Conservation (phyloP, 2,113 vertebrate genomes). For the Cephalopterus ornatus region DNA sequence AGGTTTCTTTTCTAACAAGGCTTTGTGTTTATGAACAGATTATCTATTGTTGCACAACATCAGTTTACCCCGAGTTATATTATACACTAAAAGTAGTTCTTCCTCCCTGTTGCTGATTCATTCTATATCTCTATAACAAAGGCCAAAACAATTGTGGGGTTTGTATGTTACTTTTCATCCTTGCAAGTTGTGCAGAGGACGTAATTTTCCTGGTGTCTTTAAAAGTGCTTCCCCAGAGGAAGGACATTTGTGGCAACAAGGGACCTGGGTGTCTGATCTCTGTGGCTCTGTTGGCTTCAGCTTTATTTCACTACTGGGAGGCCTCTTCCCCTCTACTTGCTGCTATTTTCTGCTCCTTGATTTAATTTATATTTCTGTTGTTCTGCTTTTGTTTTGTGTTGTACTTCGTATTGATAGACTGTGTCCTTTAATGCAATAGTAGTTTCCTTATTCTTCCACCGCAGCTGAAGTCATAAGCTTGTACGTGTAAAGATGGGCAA, state of each 20-base stretch:
- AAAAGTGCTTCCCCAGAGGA: neutral
- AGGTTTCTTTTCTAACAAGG: neutral
- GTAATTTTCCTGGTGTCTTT: neutral
- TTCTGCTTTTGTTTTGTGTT: neutral
- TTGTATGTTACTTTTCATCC: neutral
- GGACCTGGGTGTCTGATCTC: neutral
- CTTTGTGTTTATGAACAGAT: neutral
- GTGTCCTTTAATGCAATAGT: neutral
- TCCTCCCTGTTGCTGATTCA: neutral
- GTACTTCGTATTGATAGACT: neutral
- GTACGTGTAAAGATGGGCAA: neutral
- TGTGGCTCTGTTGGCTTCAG: neutral
- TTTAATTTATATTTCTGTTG: neutral
- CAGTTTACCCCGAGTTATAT: neutral
- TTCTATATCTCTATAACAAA: neutral
- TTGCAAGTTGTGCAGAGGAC: neutral
- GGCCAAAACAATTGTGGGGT: rapidly evolving
- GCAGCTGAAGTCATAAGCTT: neutral
- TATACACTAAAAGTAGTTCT: neutral
- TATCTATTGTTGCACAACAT: neutral
- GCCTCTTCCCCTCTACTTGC: neutral
- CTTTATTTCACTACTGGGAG: neutral
- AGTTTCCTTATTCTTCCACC: neutral
- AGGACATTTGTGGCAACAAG: neutral
- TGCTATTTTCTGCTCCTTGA: neutral